Evolutionary conservation across 2,797 vertebrate genomes (phyloP).

Genomic region (Amblyopsis hoosieri): DNA sequence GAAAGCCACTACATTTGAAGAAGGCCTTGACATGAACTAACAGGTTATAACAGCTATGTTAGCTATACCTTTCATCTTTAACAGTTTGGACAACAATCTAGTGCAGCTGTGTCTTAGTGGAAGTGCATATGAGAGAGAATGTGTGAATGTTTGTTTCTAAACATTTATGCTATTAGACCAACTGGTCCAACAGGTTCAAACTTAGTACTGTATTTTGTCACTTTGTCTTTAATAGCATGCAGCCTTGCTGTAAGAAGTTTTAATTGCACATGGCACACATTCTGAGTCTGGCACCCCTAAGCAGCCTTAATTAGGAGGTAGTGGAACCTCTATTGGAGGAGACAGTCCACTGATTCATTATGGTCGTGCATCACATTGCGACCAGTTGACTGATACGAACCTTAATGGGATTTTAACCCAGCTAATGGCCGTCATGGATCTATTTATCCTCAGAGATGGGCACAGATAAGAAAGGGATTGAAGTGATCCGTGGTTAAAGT

Average conservation of each 20-base stretch:
- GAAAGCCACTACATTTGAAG: no score
- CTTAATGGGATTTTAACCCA: conserved; percentile 56
- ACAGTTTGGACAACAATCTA: background rate
- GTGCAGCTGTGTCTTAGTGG: conserved; percentile 23
- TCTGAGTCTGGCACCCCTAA: conserved; percentile 38
- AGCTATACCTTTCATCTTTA: no score
- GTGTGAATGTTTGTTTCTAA: background rate
- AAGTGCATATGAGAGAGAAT: conserved; percentile 21
- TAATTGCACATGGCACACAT: conserved; percentile 40
- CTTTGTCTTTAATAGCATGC: conserved; percentile 49
- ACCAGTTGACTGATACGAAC: conserved; percentile 49
- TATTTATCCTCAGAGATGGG: conserved; percentile 52
- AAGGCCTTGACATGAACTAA: no score
- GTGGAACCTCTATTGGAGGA: conserved; percentile 49
- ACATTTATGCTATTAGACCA: conserved; percentile 19
- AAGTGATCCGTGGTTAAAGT: background rate
- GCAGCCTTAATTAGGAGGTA: conserved; percentile 56
- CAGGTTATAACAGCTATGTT: no score
- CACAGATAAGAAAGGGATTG: conserved; percentile 12
- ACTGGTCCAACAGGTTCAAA: conserved; percentile 41
- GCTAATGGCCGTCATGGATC: conserved; percentile 64
- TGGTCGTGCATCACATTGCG: conserved; percentile 36
- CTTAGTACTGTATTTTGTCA: conserved; percentile 42
- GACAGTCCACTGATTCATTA: conserved; percentile 60
- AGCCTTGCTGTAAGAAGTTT: conserved; percentile 46